Evolutionary conservation across 2,113 vertebrate genomes (phyloP), one percentile per base, ranked within the genome.

Genomic region (Epinephelus fuscoguttatus): DNA sequence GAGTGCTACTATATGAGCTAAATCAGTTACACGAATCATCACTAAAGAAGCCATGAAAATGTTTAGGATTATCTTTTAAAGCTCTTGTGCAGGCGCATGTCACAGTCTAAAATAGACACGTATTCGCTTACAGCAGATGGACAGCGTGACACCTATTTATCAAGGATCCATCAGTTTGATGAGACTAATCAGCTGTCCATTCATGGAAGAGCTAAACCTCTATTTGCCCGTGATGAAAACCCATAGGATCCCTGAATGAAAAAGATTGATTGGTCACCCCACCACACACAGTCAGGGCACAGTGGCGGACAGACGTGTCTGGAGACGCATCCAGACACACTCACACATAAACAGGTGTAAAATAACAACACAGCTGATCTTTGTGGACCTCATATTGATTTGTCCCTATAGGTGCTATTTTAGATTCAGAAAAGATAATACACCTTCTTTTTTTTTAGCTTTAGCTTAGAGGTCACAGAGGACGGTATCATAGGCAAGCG

Each of bases 101-200:
- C 37, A 27, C 4, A 25, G 37, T 14, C 25, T 47, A 3, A 57
- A 82, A 72, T n/a, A 74, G 30, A 33, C 17, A 40, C 25, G 12
- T 25, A 23, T 17, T 73, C 56, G 11, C 25, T 66, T 56, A 4
- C 18, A 50, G 4, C 81, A 81, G 66, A 80, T 82, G 75, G 30
- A 78, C 33, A 42, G 42, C n/a, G 11, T 78, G 72, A 75, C 53
- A 21, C 21, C 64, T 70, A 14, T 79, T 85, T 70, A 77, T 81
- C 68, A 82, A 68, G 52, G 40, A 67, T 63, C 23, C 53, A 61
- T 75, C 49, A 68, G 4, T 76, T 53, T 64, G 47, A 82, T 70
- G 40, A 30, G 42, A 62, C 64, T 84, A 84, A 91, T 93, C 84
- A 90, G 57, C 33, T 68, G 74, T 71, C 76, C 70, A 83, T 91